Percentiles rank a stretch among this genome's conserved stretches.
phyloP scores from a whole-genome alignment of 2,888 invertebrate species.

The Lochmaea capreae region DNA sequence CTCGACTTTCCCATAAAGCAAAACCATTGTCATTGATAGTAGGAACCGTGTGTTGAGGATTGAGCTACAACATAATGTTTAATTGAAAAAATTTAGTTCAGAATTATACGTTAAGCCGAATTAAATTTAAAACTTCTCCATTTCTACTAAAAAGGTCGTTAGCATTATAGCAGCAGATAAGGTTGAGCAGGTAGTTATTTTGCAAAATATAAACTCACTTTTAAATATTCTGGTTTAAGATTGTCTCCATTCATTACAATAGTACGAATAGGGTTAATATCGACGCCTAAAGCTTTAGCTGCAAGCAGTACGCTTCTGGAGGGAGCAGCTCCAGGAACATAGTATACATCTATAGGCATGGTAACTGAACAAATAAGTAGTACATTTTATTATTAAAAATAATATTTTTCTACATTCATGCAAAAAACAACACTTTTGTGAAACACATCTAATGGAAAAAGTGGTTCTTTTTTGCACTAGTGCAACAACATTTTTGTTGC shows the following conservation, averaged over 20 bases:
- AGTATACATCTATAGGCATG: constrained; percentile 75
- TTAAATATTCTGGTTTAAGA: constrained; percentile 76
- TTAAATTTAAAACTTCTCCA: no score
- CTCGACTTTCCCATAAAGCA: constrained; percentile 85
- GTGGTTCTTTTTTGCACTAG: no score
- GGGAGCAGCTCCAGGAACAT: constrained; percentile 73
- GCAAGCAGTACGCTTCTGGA: constrained; percentile 74
- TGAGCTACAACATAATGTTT: constrained; percentile 70
- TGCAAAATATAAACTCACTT: constrained; percentile 65
- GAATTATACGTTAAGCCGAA: no score
- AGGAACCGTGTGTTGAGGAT: constrained; percentile 88
- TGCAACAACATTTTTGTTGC: no score
- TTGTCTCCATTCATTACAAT: constrained; percentile 75
- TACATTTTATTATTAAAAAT: not conserved
- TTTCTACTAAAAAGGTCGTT: no score
- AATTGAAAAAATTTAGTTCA: not conserved
- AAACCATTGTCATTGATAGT: constrained; percentile 87
- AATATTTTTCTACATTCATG: no score
- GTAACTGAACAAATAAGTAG: constrained; percentile 43
- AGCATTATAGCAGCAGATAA: no score
- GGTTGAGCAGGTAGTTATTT: no score
- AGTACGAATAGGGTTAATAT: constrained; percentile 73
- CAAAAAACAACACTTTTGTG: no score
- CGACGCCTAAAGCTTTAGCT: constrained; percentile 75
- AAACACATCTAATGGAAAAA: no score